Conservation (phyloP, 1,140 invertebrate genomes). For the Lucilia cuprina region DNA sequence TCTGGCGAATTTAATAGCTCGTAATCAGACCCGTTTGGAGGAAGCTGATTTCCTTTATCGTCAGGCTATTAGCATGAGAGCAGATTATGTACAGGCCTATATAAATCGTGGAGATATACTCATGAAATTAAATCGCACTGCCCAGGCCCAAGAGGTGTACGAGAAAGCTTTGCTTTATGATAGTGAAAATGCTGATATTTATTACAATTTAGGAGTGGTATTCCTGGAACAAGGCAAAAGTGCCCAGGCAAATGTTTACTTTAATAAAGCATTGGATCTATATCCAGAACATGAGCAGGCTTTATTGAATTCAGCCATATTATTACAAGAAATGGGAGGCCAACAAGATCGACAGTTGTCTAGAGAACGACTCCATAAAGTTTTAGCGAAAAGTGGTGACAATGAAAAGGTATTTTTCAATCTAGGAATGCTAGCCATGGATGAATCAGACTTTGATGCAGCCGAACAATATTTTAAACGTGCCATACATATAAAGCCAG, state of each 20-base stretch:
- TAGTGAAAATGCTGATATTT: conserved; percentile 94
- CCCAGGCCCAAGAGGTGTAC: conserved; percentile 95
- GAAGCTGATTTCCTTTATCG: conserved; percentile 93
- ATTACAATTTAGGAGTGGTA: conserved; percentile 97
- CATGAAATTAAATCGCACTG: conserved; percentile 92
- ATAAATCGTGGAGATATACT: conserved; percentile 96
- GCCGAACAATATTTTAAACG: conserved; percentile 90
- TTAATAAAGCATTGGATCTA: conserved; percentile 91
- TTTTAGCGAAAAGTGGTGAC: conserved; percentile 78
- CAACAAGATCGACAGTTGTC: conserved; percentile 80
- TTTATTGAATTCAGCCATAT: conserved; percentile 91
- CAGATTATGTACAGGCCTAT: conserved; percentile 96
- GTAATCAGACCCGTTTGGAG: conserved; percentile 88
- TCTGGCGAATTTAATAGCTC: conserved; percentile 92
- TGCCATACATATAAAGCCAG: conserved; percentile 82
- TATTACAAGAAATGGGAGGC: conserved; percentile 87
- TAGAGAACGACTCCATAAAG: conserved; percentile 78
- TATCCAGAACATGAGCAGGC: conserved; percentile 96
- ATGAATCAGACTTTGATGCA: conserved; percentile 85
- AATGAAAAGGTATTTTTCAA: conserved; percentile 94
- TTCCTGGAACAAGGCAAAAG: conserved; percentile 91
- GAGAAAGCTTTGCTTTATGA: conserved; percentile 92
- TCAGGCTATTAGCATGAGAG: conserved; percentile 95
- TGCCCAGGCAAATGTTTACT: conserved; percentile 86
- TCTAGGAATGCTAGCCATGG: conserved; percentile 95